Conservation (phyloP, 2,888 invertebrate genomes). For the Tenthredo mesomela region DNA sequence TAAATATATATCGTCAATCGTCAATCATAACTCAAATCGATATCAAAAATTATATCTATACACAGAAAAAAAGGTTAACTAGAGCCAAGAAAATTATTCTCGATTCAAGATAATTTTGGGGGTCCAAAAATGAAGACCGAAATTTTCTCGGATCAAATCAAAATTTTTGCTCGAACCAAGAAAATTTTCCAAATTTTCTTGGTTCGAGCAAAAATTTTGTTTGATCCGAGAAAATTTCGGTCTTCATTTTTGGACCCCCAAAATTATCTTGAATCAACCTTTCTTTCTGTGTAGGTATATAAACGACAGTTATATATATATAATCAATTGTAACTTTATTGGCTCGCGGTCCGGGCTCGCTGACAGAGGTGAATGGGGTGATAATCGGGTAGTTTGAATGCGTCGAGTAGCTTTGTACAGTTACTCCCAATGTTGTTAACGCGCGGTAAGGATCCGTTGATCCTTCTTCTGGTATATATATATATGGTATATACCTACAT, state of each 20-base stretch:
- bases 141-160: too few species aligned
- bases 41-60: neutral
- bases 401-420: constrained; percentile 56
- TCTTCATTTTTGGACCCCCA: too few species aligned
- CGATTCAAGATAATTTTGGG: too few species aligned
- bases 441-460: constrained; percentile 42
- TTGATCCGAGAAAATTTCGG: too few species aligned
- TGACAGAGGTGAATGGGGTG: constrained; percentile 60
- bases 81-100: too few species aligned
- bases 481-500: neutral
- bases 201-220: too few species aligned
- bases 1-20: neutral
- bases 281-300: too few species aligned
- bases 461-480: constrained; percentile 28
- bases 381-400: constrained; percentile 72
- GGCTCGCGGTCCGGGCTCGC: constrained; percentile 4
- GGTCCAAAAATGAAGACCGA: too few species aligned
- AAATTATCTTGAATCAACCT: too few species aligned
- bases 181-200: too few species aligned
- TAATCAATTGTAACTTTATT: neutral
- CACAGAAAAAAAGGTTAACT: too few species aligned
- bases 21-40: neutral
- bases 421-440: constrained; percentile 46
- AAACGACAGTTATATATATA: neutral
- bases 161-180: too few species aligned